These are phyloP conservation scores for Allophyes oxyacanthae DNA, from an alignment of 2,888 invertebrate genomes.

Conservation along the genomic window DNA sequence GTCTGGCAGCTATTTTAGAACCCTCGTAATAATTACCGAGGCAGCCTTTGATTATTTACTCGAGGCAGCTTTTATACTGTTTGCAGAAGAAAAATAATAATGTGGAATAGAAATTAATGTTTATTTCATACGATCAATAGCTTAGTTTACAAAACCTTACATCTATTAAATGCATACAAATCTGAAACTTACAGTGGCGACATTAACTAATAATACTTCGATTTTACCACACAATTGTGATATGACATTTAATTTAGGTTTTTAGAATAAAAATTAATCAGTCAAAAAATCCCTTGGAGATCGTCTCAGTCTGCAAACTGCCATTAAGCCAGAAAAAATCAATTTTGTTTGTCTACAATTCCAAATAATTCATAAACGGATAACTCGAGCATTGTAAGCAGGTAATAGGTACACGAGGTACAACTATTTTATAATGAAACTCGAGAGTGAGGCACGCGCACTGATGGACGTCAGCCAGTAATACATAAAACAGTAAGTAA, in stretches of 20 bases:
- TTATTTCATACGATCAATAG: slow-evolving; percentile 36
- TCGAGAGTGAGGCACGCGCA: slow-evolving; percentile 14
- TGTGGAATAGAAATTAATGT: slow-evolving; percentile 31
- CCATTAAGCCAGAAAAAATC: not conserved
- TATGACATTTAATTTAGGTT: slow-evolving; percentile 6
- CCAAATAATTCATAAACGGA: not conserved
- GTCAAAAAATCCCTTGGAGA: slow-evolving; percentile 10
- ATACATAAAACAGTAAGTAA: slow-evolving; percentile 32
- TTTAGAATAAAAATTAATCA: slow-evolving; percentile 6
- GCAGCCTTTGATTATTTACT: too few species aligned
- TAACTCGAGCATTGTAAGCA: slow-evolving; percentile 1
- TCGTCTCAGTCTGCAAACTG: not conserved
- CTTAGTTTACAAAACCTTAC: slow-evolving; percentile 45
- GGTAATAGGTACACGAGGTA: too few species aligned
- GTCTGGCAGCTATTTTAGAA: slow-evolving; percentile 2
- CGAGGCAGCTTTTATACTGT: slow-evolving; percentile 8
- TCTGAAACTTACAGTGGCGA: slow-evolving; percentile 33
- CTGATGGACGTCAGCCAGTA: slow-evolving; percentile 24
- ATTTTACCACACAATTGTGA: not conserved
- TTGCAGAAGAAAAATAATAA: slow-evolving; percentile 13
- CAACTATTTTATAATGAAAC: too few species aligned
- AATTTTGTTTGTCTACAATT: not conserved
- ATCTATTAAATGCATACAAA: slow-evolving; percentile 49
- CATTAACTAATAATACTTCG: slow-evolving; percentile 7
- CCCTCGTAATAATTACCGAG: slow-evolving; percentile 16